Percentiles rank a stretch among this genome's conserved stretches.
Conservation (phyloP, 2,888 invertebrate genomes). For the Uloborus plumipes region DNA sequence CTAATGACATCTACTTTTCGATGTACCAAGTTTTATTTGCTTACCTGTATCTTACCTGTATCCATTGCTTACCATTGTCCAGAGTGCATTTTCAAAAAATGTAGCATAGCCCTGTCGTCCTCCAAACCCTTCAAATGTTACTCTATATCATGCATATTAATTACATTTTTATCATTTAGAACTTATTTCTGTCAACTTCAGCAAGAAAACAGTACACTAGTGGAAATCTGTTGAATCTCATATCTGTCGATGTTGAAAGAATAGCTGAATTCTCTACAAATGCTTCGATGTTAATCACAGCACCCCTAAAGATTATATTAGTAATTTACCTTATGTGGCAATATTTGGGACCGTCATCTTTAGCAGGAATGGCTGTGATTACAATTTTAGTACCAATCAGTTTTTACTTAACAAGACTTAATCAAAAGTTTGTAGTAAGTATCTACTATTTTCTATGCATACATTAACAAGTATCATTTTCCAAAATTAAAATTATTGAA, state of each 20-base stretch:
- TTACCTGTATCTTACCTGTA: too few species aligned
- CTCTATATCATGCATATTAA: neutral
- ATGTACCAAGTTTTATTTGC: too few species aligned
- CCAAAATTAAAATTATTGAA: too few species aligned
- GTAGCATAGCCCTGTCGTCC: too few species aligned
- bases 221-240: slow-evolving; percentile 28
- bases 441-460: neutral
- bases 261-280: slow-evolving; percentile 21
- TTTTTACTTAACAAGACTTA: slow-evolving; percentile 25
- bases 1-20: too few species aligned
- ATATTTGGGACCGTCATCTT: slow-evolving; percentile 35
- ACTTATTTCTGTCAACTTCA: slow-evolving; percentile 31
- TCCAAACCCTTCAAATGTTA: too few species aligned
- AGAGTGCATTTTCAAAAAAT: too few species aligned
- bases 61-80: too few species aligned
- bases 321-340: slow-evolving; percentile 42
- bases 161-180: slow-evolving; percentile 16
- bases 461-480: neutral
- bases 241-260: slow-evolving; percentile 38
- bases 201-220: slow-evolving; percentile 28
- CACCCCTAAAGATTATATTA: slow-evolving; percentile 26
- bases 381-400: slow-evolving; percentile 25
- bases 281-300: slow-evolving; percentile 7
- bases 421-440: slow-evolving; percentile 34
- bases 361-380: slow-evolving; percentile 48